phyloP scores from a whole-genome alignment of 2,797 vertebrate genomes.

The Phoeniculus purpureus region DNA sequence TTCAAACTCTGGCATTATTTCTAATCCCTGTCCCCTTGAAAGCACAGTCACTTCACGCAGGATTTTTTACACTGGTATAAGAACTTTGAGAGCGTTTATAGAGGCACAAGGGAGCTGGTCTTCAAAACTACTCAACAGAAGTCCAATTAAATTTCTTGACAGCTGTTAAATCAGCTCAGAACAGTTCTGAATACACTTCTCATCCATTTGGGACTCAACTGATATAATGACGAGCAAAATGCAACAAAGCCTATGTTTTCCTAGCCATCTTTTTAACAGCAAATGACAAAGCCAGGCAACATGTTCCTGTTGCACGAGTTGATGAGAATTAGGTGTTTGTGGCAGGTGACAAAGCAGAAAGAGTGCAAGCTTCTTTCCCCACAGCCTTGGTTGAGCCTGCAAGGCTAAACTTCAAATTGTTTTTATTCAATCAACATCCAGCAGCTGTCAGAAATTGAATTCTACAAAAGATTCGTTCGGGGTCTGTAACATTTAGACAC shows the following conservation, averaged over 20 bases:
- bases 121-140: constrained; percentile 24
- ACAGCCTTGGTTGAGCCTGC: neutral
- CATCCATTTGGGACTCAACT: constrained; percentile 19
- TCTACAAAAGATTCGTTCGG: neutral
- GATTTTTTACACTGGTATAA: neutral
- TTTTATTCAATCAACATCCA: neutral
- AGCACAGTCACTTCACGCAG: neutral
- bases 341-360: constrained; percentile 14
- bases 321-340: neutral
- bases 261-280: neutral
- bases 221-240: neutral
- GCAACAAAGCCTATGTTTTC: neutral
- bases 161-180: constrained; percentile 40
- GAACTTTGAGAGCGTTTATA: neutral
- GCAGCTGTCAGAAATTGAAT: constrained; percentile 20
- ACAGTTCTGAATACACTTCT: constrained; percentile 12
- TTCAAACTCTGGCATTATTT: neutral
- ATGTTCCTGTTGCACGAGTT: neutral
- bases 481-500: neutral
- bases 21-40: neutral
- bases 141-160: constrained; percentile 43
- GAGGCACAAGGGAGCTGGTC: neutral
- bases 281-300: neutral
- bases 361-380: neutral
- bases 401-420: constrained; percentile 5